A percentile compares a stretch with the other conserved stretches of the same genome.
phyloP scores from a whole-genome alignment of 1,140 invertebrate genomes.

The Lysiphlebus fabarum region DNA sequence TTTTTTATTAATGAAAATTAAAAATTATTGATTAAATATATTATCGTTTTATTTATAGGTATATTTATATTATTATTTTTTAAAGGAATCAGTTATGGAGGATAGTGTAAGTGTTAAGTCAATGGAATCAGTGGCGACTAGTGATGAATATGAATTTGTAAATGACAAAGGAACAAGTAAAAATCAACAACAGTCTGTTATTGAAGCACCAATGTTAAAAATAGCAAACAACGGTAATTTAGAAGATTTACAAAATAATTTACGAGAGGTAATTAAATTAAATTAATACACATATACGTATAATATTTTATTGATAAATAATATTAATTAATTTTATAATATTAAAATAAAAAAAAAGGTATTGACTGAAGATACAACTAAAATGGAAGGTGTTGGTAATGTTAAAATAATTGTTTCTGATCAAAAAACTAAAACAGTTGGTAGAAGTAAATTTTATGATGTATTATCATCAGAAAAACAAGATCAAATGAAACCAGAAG shows the following conservation, averaged over 20 bases:
- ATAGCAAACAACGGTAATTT: slow-evolving; percentile 71
- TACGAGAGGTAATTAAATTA: slow-evolving; percentile 64
- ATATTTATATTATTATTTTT: slow-evolving; percentile 18
- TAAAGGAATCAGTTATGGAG: slow-evolving; percentile 64
- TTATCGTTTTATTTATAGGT: no score
- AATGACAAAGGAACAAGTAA: slow-evolving; percentile 48
- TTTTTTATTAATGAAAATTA: no score
- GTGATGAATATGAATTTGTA: slow-evolving; percentile 83
- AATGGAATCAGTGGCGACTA: slow-evolving; percentile 76
- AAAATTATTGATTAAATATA: no score
- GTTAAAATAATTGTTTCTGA: slow-evolving; percentile 33
- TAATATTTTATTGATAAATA: not conserved
- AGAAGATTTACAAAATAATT: slow-evolving; percentile 69
- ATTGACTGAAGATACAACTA: slow-evolving; percentile 48
- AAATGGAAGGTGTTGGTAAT: slow-evolving; percentile 45
- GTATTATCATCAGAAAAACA: slow-evolving; percentile 65
- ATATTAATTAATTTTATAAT: not conserved
- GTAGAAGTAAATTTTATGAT: slow-evolving; percentile 54
- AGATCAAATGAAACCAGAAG: slow-evolving; percentile 72
- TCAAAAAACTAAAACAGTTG: slow-evolving; percentile 44
- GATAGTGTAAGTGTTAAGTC: slow-evolving; percentile 75
- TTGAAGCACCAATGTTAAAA: slow-evolving; percentile 67
- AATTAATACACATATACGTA: not conserved
- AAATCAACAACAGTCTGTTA: slow-evolving; percentile 40
- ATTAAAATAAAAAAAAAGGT: slow-evolving; percentile 40